Conservation (phyloP, 2,113 vertebrate species). For the Caranx ignobilis region DNA sequence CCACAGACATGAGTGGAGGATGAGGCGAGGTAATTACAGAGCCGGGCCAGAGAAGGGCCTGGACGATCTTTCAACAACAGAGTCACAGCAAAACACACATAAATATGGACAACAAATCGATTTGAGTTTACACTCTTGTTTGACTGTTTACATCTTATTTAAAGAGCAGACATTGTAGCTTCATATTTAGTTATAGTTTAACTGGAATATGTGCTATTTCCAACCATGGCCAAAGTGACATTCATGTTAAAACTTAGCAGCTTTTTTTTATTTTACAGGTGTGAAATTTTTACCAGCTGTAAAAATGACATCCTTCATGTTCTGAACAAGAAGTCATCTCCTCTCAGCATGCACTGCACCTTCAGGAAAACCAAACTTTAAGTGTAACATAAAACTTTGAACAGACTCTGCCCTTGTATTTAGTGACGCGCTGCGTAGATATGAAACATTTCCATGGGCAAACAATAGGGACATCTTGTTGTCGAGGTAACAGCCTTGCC, state of each 20-base stretch:
- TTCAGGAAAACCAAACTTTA: conserved; percentile 3
- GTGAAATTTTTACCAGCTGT: not conserved
- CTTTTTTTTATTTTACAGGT: not conserved
- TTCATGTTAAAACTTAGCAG: not conserved
- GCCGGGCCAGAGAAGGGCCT: not conserved
- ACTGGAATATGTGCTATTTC: not conserved
- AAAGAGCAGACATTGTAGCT: not conserved
- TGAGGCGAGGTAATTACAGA: conserved; percentile 34
- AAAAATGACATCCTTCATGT: not conserved
- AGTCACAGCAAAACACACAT: not conserved
- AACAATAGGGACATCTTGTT: conserved; percentile 9
- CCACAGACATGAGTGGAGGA: conserved; percentile 35
- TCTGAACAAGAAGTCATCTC: not conserved
- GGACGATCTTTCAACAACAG: not conserved
- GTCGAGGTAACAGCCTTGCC: conserved; percentile 49
- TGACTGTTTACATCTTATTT: not conserved
- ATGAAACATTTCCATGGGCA: conserved; percentile 36
- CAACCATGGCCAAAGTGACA: not conserved
- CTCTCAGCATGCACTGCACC: not conserved
- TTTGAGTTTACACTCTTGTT: not conserved
- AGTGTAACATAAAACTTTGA: conserved; percentile 7
- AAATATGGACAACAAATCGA: not conserved
- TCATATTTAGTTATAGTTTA: not conserved
- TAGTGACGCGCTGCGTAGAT: conserved; percentile 11
- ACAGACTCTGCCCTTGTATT: conserved; percentile 13